Conservation (phyloP, 2,888 invertebrate species). For the Parnassius mnemosyne region DNA sequence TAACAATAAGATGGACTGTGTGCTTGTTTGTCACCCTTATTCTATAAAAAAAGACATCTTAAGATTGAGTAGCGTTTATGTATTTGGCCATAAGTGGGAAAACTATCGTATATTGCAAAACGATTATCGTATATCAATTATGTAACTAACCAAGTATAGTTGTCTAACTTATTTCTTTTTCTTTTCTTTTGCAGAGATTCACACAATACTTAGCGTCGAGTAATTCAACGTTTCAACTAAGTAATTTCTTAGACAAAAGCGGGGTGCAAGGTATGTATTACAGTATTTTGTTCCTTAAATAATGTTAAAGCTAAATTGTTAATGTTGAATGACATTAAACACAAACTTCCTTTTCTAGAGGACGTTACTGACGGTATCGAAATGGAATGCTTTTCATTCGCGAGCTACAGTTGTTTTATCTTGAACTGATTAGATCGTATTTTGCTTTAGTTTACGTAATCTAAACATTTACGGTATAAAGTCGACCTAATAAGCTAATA, state of each 20-base stretch:
- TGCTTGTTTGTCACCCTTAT: too few relatives aligned
- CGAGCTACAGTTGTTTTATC: constrained; percentile 3
- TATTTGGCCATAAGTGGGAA: too few relatives aligned
- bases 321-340: neutral
- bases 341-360: neutral
- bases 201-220: constrained; percentile 99
- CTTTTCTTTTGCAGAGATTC: constrained; percentile 90
- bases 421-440: neutral
- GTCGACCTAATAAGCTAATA: too few relatives aligned
- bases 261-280: constrained; percentile 94
- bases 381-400: neutral
- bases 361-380: constrained; percentile 11
- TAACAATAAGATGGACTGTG: too few relatives aligned
- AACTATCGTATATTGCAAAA: too few relatives aligned
- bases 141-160: too few relatives aligned
- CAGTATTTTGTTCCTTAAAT: constrained; percentile 1
- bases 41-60: too few relatives aligned
- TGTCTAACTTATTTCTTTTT: constrained; percentile 24
- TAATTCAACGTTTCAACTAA: constrained; percentile 99
- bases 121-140: too few relatives aligned
- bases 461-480: too few relatives aligned
- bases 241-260: constrained; percentile 98
- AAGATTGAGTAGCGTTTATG: too few relatives aligned
- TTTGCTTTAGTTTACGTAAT: neutral
- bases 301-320: neutral